phyloP scores from a whole-genome alignment of 2,113 vertebrate genomes.

The Daphoenositta chrysoptera region DNA sequence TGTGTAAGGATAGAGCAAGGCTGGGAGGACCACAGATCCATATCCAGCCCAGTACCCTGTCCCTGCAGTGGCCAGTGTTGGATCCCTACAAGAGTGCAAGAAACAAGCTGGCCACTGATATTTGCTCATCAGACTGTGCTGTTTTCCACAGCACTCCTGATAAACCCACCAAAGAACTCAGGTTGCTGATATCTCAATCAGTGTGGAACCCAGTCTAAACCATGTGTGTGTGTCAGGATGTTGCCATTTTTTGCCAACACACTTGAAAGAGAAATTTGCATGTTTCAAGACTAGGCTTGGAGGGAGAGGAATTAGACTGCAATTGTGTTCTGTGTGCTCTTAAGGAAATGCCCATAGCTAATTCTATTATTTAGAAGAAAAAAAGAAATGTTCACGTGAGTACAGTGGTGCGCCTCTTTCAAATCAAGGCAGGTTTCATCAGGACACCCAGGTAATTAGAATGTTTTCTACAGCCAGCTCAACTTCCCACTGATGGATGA shows the following conservation, averaged over 20 bases:
- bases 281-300: slow-evolving; percentile 60
- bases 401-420: background rate
- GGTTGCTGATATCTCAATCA: background rate
- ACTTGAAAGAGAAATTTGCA: slow-evolving; percentile 52
- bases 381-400: background rate
- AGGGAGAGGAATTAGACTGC: slow-evolving; percentile 29
- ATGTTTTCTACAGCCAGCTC: background rate
- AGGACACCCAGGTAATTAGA: background rate
- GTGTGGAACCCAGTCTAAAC: background rate
- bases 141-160: background rate
- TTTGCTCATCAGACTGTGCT: background rate
- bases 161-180: background rate
- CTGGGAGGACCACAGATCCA: background rate
- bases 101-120: background rate
- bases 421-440: slow-evolving; percentile 29
- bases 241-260: slow-evolving; percentile 30
- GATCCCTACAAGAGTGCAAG: background rate
- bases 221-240: background rate
- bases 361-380: slow-evolving; percentile 24
- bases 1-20: background rate
- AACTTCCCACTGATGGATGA: background rate
- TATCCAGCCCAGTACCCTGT: background rate
- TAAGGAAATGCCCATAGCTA: slow-evolving; percentile 60
- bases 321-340: slow-evolving; percentile 20
- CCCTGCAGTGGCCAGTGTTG: background rate